Percentiles rank a stretch among this genome's conserved stretches.
phyloP scores from a whole-genome alignment of 2,113 vertebrate genomes.

The Coptodon bakossiorum region DNA sequence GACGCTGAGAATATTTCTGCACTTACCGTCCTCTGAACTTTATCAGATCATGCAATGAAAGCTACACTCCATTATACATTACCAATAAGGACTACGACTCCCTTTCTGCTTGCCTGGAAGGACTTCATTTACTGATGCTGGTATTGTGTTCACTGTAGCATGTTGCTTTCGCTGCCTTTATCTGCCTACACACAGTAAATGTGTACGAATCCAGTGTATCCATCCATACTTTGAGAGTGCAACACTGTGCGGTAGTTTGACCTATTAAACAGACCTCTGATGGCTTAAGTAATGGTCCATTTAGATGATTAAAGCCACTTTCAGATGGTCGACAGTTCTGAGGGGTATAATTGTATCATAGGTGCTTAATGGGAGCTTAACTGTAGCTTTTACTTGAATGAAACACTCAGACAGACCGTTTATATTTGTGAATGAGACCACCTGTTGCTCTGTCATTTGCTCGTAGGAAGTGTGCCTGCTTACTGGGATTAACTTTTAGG shows the following conservation, averaged over 20 bases:
- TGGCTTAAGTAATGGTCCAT: background rate
- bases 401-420: background rate
- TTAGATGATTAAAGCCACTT: constrained; percentile 29
- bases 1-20: background rate
- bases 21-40: background rate
- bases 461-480: constrained; percentile 5
- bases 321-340: background rate
- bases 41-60: background rate
- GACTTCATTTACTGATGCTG: background rate
- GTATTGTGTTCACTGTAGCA: background rate
- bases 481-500: constrained; percentile 36
- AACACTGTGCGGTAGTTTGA: background rate
- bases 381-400: constrained; percentile 34
- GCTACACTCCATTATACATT: background rate
- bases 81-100: background rate
- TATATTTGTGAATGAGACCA: constrained; percentile 26
- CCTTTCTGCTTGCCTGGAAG: background rate
- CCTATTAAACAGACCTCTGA: background rate
- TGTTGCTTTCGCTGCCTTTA: background rate
- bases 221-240: background rate
- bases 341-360: background rate
- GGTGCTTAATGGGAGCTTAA: constrained; percentile 35
- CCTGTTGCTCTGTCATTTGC: constrained; percentile 21
- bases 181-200: background rate
- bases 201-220: background rate